A percentile compares a stretch with the other conserved stretches of the same genome.
Evolutionary conservation across 2,113 vertebrate genomes (phyloP).

Genomic region (Trogon surrucura): DNA sequence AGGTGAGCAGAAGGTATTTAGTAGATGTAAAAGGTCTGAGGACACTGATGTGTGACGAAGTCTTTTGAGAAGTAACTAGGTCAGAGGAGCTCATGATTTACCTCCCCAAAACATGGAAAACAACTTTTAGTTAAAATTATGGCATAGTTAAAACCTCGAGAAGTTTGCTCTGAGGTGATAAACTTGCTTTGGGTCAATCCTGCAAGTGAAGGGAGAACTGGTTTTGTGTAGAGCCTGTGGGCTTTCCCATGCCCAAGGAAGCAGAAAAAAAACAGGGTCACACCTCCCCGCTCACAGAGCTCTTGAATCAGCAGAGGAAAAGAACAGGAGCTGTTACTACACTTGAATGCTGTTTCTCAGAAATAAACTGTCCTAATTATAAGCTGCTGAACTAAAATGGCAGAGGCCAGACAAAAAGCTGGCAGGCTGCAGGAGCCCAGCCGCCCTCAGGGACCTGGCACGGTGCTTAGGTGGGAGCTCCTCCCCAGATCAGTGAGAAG

Average conservation of each 20-base stretch:
- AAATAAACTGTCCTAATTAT: not conserved
- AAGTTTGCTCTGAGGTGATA: not conserved
- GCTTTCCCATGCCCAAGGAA: not conserved
- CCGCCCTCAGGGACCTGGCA: fast-evolving
- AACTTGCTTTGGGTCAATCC: not conserved
- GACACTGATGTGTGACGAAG: not conserved
- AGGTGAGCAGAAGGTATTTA: slow-evolving; percentile 32
- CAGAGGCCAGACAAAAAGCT: not conserved
- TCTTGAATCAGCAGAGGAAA: not conserved
- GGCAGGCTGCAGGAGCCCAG: not conserved
- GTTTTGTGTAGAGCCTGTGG: not conserved
- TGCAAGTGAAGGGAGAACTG: not conserved
- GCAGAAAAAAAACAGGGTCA: not conserved
- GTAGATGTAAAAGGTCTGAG: not conserved
- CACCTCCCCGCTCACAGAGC: not conserved
- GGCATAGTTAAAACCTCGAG: not conserved
- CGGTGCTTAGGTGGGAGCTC: fast-evolving
- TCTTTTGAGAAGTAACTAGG: slow-evolving; percentile 12
- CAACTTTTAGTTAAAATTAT: not conserved
- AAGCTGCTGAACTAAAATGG: not conserved
- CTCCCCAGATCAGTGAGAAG: not conserved
- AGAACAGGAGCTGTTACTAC: not conserved
- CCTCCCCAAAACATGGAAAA: not conserved
- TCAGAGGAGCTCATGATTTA: slow-evolving; percentile 7
- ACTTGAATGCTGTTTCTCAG: not conserved